These are phyloP conservation scores for Cylloceria caligata DNA, from an alignment of 2,888 invertebrate species.

Conservation along the genomic window DNA sequence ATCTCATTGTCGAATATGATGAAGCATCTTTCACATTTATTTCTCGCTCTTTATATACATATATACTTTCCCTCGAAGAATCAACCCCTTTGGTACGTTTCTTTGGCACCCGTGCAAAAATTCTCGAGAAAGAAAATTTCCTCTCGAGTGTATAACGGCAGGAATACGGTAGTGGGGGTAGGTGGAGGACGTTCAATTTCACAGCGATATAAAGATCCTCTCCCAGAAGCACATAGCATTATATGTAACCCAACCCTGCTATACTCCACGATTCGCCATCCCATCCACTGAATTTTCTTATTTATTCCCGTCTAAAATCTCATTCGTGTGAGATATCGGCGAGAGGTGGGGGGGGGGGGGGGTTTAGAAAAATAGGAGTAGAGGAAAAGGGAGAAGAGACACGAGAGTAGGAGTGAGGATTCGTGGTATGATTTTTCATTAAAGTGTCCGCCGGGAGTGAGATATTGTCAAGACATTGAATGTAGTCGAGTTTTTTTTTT, in stretches of 20 bases:
- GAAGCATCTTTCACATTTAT: conserved; percentile 57
- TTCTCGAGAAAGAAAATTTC: conserved; percentile 49
- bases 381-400: conserved; percentile 46
- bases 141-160: conserved; percentile 28
- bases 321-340: conserved; percentile 80
- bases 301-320: conserved; percentile 83
- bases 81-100: conserved; percentile 33
- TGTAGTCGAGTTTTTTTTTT: conserved; percentile 73
- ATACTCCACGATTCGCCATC: not conserved
- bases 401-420: conserved; percentile 73
- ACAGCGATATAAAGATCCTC: conserved; percentile 68
- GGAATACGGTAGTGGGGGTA: conserved; percentile 52
- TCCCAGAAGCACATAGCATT: conserved; percentile 56
- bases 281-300: conserved; percentile 72
- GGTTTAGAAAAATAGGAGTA: conserved; percentile 43
- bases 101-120: conserved; percentile 63
- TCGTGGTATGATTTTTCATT: conserved; percentile 84
- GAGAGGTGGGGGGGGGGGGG: conserved; percentile 52
- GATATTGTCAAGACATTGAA: conserved; percentile 84
- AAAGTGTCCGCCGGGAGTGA: conserved; percentile 83
- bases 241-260: conserved; percentile 46
- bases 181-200: conserved; percentile 65
- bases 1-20: conserved; percentile 63
- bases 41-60: conserved; percentile 24
- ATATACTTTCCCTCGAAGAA: conserved; percentile 4